Conservation (phyloP, 1,140 invertebrate species). For the Nymphalis io region DNA sequence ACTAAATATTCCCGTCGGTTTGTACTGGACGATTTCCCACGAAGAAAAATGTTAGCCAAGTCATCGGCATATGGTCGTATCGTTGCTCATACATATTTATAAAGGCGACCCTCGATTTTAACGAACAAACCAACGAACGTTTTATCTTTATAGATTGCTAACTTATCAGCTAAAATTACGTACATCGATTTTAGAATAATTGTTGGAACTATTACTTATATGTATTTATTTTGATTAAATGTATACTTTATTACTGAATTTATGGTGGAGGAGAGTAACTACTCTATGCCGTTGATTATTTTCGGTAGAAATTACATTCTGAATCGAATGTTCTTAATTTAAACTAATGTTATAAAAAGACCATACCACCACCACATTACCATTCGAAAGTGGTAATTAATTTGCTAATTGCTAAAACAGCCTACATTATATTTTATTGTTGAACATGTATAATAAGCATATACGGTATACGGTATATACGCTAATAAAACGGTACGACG, state of each 20-base stretch:
- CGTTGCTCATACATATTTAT: slow-evolving; percentile 44
- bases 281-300: no score
- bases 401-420: no score
- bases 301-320: no score
- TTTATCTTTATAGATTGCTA: slow-evolving; percentile 9
- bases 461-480: no score
- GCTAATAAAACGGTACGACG: no score
- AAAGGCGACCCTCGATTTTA: slow-evolving; percentile 31
- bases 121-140: slow-evolving; percentile 32
- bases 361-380: no score
- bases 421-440: no score
- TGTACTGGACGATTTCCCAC: slow-evolving; percentile 18
- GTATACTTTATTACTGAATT: background rate
- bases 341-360: no score
- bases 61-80: slow-evolving; percentile 34
- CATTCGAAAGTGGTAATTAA: no score
- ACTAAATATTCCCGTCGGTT: slow-evolving; percentile 1
- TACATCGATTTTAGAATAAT: background rate
- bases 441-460: no score
- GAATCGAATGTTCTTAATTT: no score
- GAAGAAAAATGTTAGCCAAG: slow-evolving; percentile 35
- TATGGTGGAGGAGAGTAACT: no score
- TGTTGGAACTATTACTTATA: background rate
- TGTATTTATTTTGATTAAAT: background rate
- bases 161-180: background rate